These are phyloP conservation scores for Marronus borbonicus DNA, from an alignment of 2,888 invertebrate species.

Conservation along the genomic window DNA sequence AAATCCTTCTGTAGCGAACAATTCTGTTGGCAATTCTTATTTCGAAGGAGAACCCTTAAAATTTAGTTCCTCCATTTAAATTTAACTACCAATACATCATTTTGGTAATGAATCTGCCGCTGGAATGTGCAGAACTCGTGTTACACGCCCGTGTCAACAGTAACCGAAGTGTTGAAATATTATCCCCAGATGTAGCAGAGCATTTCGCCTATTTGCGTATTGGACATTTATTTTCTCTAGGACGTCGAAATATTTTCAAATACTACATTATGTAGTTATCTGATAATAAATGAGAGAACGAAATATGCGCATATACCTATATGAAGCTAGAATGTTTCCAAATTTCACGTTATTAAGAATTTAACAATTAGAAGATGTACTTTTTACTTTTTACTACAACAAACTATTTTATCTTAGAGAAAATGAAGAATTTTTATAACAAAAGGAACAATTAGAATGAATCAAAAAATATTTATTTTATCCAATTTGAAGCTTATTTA, in stretches of 20 bases:
- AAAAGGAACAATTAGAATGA: not conserved
- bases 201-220: constrained; percentile 34
- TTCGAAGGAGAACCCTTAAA: not conserved
- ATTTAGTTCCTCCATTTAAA: constrained; percentile 28
- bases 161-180: constrained; percentile 43
- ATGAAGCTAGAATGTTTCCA: not conserved
- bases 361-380: not conserved
- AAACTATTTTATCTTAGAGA: too few relatives aligned
- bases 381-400: too few relatives aligned
- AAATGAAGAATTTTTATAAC: too few relatives aligned
- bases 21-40: not conserved
- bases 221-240: not conserved
- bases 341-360: not conserved
- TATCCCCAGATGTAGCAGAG: constrained; percentile 36
- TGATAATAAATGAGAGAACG: not conserved
- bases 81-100: constrained; percentile 36
- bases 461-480: not conserved
- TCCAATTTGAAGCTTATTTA: too few relatives aligned
- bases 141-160: constrained; percentile 47
- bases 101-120: constrained; percentile 30
- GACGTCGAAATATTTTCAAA: not conserved
- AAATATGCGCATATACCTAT: not conserved
- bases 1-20: too few relatives aligned
- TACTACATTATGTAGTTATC: not conserved
- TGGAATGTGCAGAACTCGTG: constrained; percentile 44